Conservation (phyloP, 2,113 vertebrate species). For the Gadus macrocephalus region DNA sequence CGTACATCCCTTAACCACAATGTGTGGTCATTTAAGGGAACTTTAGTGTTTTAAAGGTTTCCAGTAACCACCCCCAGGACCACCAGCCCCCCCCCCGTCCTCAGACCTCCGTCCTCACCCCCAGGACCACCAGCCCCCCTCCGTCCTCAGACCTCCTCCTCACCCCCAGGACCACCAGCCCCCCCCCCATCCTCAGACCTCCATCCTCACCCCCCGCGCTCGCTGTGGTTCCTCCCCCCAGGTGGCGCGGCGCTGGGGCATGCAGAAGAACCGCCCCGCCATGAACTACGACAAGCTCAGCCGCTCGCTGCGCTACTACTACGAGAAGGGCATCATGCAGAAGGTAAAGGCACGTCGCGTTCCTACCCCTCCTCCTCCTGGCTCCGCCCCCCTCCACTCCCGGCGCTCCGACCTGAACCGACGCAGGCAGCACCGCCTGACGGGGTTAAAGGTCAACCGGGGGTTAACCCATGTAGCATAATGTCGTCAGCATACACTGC, state of each 20-base stretch:
- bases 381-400: too few species aligned
- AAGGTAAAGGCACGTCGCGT: conserved; percentile 76
- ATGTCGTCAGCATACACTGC: too few species aligned
- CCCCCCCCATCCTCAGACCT: background rate
- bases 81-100: background rate
- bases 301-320: conserved; percentile 93
- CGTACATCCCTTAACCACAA: too few species aligned
- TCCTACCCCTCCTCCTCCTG: conserved; percentile 39
- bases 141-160: background rate
- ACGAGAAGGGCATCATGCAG: conserved; percentile 98
- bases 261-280: conserved; percentile 93
- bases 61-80: too few species aligned
- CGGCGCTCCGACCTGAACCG: too few species aligned
- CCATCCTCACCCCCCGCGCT: background rate
- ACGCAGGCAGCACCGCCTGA: too few species aligned
- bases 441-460: too few species aligned
- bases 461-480: too few species aligned
- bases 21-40: too few species aligned
- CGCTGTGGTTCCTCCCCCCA: conserved; percentile 56
- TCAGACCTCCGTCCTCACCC: background rate
- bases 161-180: too few species aligned
- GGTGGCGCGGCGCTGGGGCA: conserved; percentile 94
- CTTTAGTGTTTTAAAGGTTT: too few species aligned
- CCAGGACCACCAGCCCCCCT: background rate
- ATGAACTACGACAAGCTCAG: conserved; percentile 99